phyloP scores from a whole-genome alignment of 2,888 invertebrate genomes.

The Cheilosia urbana region DNA sequence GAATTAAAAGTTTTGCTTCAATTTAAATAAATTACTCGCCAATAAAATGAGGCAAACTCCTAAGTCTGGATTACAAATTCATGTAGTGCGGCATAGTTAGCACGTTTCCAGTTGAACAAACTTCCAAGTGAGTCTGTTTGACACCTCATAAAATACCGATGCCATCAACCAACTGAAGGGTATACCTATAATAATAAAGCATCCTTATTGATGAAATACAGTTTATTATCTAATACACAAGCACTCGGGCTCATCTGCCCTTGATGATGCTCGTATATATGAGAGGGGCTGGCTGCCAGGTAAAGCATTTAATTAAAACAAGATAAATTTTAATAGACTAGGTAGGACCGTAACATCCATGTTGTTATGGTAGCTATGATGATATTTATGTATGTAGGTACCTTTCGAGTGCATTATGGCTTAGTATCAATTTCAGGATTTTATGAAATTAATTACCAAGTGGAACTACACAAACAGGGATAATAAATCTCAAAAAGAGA shows the following conservation, averaged over 20 bases:
- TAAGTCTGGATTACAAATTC: slow-evolving; percentile 24
- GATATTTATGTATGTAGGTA: background rate
- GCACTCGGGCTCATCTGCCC: background rate
- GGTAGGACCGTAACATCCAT: background rate
- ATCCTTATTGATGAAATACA: slow-evolving; percentile 16
- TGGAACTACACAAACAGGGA: slow-evolving; percentile 1
- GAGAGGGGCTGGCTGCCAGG: background rate
- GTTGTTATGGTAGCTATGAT: slow-evolving; percentile 6
- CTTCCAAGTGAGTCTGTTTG: slow-evolving; percentile 26
- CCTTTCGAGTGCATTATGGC: slow-evolving; percentile 4
- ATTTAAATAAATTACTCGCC: slow-evolving; percentile 32
- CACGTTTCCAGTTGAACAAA: slow-evolving; percentile 32
- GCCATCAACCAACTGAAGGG: background rate
- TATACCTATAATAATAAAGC: slow-evolving; percentile 22
- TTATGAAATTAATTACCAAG: slow-evolving; percentile 17
- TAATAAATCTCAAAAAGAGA: slow-evolving; percentile 1
- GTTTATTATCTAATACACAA: slow-evolving; percentile 23
- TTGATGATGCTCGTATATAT: background rate
- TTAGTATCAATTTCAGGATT: slow-evolving; percentile 12
- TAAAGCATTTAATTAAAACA: slow-evolving; percentile 31
- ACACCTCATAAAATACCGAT: slow-evolving; percentile 32
- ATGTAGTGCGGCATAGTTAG: slow-evolving; percentile 27
- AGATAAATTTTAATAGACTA: slow-evolving; percentile 26
- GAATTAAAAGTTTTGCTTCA: background rate
- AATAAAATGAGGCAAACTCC: slow-evolving; percentile 7